A percentile compares a stretch with the other conserved stretches of the same genome.
Evolutionary conservation across 1,140 invertebrate species (phyloP).

Genomic region (Batillaria attramentaria): DNA sequence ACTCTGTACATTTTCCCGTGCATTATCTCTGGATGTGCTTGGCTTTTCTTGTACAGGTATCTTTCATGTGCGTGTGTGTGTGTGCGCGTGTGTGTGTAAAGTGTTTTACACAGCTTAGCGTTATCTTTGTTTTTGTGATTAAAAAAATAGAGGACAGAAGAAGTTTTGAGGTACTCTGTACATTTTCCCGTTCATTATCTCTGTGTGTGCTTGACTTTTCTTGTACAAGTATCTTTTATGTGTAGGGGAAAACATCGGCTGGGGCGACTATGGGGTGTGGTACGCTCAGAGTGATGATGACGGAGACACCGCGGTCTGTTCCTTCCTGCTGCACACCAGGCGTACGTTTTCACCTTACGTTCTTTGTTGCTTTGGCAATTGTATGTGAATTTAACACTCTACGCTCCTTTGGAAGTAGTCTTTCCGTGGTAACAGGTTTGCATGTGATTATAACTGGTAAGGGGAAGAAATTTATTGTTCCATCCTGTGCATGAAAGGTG

Average conservation of each 20-base stretch:
- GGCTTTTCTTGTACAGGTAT: background rate
- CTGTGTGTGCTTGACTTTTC: background rate
- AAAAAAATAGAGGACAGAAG: background rate
- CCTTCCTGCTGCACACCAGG: slow-evolving; percentile 5
- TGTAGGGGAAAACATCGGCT: background rate
- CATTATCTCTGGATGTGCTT: background rate
- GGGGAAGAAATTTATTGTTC: background rate
- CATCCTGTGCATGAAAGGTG: background rate
- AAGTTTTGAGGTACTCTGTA: background rate
- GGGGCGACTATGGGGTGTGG: slow-evolving; percentile 6
- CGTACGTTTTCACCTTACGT: background rate
- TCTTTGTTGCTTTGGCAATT: background rate
- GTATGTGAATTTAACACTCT: background rate
- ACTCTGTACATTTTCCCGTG: too few relatives aligned
- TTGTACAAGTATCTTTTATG: background rate
- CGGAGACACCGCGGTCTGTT: slow-evolving; percentile 9
- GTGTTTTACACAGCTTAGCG: background rate
- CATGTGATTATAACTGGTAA: background rate
- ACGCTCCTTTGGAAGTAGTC: background rate
- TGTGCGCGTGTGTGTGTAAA: background rate
- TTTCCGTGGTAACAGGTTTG: background rate
- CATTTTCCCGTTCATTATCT: background rate
- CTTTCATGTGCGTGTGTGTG: too few relatives aligned
- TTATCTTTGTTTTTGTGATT: background rate
- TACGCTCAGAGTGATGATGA: slow-evolving; percentile 18